phyloP scores from a whole-genome alignment of 2,797 vertebrate genomes.

The Nannoperca obscura region DNA sequence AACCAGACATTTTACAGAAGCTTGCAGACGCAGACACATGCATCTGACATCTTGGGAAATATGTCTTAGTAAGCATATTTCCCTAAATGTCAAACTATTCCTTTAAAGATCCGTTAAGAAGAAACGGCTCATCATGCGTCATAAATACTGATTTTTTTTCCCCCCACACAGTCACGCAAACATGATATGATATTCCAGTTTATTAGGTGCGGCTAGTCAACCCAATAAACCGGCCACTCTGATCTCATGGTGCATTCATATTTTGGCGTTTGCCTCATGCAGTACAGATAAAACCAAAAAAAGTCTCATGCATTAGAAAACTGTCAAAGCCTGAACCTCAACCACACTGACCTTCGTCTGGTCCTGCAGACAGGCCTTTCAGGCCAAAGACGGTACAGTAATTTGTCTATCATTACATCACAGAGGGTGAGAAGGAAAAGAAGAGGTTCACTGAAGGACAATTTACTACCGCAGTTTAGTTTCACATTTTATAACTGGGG shows the following conservation, averaged over 20 bases:
- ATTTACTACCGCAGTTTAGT: conserved; percentile 17
- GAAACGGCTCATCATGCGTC: conserved; percentile 38
- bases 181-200: not conserved
- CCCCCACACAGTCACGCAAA: not conserved
- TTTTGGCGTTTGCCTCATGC: conserved; percentile 58
- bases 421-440: conserved; percentile 49
- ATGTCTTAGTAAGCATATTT: not conserved
- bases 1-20: not conserved
- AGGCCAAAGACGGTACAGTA: conserved; percentile 80
- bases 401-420: conserved; percentile 77
- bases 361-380: conserved; percentile 78
- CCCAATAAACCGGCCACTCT: not conserved
- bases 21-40: conserved; percentile 41
- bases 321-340: conserved; percentile 23
- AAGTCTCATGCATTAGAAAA: conserved; percentile 68
- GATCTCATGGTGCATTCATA: not conserved
- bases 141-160: conserved; percentile 2
- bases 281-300: conserved; percentile 10
- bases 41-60: conserved; percentile 15
- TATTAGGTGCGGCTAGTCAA: not conserved
- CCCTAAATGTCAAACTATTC: conserved; percentile 16
- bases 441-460: conserved; percentile 49
- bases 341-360: conserved; percentile 81
- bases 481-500: conserved; percentile 8
- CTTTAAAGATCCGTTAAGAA: not conserved